These are phyloP conservation scores for Ophraella communa DNA, from an alignment of 2,888 invertebrate genomes.

Conservation along the genomic window DNA sequence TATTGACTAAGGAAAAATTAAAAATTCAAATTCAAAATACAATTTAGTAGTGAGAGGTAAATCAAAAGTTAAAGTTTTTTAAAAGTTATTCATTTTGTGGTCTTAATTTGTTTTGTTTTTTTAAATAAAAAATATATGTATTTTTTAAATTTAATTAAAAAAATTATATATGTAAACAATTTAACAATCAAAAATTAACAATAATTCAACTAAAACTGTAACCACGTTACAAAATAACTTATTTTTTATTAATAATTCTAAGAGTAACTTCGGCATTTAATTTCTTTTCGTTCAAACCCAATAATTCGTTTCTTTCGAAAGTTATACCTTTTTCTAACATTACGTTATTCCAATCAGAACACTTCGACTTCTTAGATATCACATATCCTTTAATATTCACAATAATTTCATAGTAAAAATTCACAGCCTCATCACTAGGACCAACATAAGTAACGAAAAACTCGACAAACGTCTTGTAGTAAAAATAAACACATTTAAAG, in stretches of 20 bases:
- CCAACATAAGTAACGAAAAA: constrained; percentile 48
- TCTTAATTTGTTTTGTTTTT: too few species aligned
- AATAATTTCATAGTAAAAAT: constrained; percentile 44
- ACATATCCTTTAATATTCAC: constrained; percentile 29
- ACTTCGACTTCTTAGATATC: constrained; percentile 32
- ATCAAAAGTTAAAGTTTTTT: too few species aligned
- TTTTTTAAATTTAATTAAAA: too few species aligned
- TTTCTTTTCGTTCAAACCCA: constrained; percentile 29
- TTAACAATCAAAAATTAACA: too few species aligned
- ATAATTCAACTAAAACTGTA: not conserved
- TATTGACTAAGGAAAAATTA: too few species aligned
- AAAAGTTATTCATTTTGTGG: too few species aligned
- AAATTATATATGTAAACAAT: too few species aligned
- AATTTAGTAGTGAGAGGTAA: too few species aligned
- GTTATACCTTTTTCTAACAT: constrained; percentile 42
- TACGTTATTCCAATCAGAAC: constrained; percentile 42
- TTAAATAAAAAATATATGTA: too few species aligned
- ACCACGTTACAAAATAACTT: not conserved
- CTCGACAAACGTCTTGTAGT: constrained; percentile 47
- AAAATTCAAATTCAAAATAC: too few species aligned
- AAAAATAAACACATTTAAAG: constrained; percentile 48
- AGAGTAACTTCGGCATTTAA: constrained; percentile 31
- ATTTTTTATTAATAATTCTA: constrained; percentile 23
- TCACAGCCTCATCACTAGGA: constrained; percentile 41
- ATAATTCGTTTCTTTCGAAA: constrained; percentile 39